A percentile compares a stretch with the other conserved stretches of the same genome.
phyloP scores from a whole-genome alignment of 2,888 invertebrate genomes.

The Philopedon plagiatum region DNA sequence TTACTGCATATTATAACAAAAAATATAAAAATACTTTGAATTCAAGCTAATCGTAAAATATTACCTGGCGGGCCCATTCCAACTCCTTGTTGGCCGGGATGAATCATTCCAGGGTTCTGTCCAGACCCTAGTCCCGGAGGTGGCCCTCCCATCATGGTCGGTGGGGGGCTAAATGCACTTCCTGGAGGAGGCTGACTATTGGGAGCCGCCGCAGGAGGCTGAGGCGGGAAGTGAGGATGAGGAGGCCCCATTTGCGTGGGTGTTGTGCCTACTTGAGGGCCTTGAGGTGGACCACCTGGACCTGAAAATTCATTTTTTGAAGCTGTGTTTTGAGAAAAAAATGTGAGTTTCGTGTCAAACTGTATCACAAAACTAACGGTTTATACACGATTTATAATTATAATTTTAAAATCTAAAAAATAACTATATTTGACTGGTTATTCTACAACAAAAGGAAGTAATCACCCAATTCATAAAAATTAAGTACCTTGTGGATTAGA shows the following conservation, averaged over 20 bases:
- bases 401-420: too few relatives aligned
- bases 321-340: too few relatives aligned
- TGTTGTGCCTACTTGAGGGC: slow-evolving; percentile 18
- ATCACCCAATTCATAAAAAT: neutral
- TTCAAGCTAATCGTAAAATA: too few relatives aligned
- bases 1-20: too few relatives aligned
- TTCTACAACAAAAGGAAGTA: too few relatives aligned
- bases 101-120: slow-evolving; percentile 35
- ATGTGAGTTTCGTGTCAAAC: too few relatives aligned
- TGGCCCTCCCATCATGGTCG: slow-evolving; percentile 56
- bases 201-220: slow-evolving; percentile 52
- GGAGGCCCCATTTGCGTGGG: slow-evolving; percentile 51
- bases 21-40: too few relatives aligned
- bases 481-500: slow-evolving; percentile 25
- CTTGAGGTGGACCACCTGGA: slow-evolving; percentile 58
- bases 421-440: too few relatives aligned
- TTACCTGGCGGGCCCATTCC: neutral
- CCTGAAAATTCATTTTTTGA: slow-evolving; percentile 1
- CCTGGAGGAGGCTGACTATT: slow-evolving; percentile 50
- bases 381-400: too few relatives aligned
- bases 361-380: too few relatives aligned
- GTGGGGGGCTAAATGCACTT: slow-evolving; percentile 50
- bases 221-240: slow-evolving; percentile 50
- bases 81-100: slow-evolving; percentile 19
- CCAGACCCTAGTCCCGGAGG: slow-evolving; percentile 30